Evolutionary conservation across 92 coral and sea anemone genomes (phyloP).

Genomic region (Parazoanthus atlanticus): DNA sequence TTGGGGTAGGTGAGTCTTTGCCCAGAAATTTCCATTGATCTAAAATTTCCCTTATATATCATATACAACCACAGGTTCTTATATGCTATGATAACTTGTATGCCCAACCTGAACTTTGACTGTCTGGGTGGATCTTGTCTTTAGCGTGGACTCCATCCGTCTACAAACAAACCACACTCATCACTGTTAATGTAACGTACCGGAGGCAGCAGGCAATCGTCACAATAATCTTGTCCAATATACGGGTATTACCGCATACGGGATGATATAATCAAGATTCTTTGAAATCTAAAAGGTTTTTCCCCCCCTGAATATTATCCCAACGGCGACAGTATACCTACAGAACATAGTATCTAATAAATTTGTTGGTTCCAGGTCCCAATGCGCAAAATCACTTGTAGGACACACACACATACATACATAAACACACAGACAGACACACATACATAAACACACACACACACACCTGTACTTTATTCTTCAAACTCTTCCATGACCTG

Average conservation of each 20-base stretch:
- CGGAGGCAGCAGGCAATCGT: background rate
- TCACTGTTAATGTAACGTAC: background rate
- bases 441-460: conserved; percentile 19
- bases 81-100: no score
- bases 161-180: conserved; percentile 40
- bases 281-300: background rate
- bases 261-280: background rate
- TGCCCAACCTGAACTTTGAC: conserved; percentile 70
- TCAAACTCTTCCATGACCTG: conserved; percentile 84
- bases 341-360: background rate
- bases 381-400: no score
- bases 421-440: background rate
- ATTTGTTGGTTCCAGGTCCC: background rate
- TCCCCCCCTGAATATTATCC: no score
- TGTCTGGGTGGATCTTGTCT: conserved; percentile 76
- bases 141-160: conserved; percentile 89
- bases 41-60: no score
- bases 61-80: no score
- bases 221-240: background rate
- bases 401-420: no score
- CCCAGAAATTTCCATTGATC: no score
- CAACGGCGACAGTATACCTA: no score
- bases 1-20: no score
- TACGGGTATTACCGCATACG: background rate
- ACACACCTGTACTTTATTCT: conserved; percentile 76